Evolutionary conservation across 2,888 invertebrate species (phyloP).

Genomic region (Portevinia maculata): DNA sequence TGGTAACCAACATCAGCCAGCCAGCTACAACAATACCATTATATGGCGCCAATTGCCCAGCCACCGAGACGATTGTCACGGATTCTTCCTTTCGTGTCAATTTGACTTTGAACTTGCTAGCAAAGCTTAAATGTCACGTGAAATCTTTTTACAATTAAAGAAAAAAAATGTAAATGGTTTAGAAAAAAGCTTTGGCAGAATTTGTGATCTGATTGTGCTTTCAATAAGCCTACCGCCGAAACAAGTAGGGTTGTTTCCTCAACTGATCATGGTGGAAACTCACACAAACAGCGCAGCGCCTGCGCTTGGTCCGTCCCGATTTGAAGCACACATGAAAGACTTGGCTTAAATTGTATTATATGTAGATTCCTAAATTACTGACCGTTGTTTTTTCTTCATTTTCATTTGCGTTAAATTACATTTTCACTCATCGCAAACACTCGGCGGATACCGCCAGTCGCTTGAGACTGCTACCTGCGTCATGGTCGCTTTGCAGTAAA

Average conservation of each 20-base stretch:
- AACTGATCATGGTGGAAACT: constrained; percentile 36
- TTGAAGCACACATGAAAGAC: constrained; percentile 62
- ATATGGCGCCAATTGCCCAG: constrained; percentile 58
- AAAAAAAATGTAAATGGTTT: constrained; percentile 3
- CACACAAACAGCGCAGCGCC: constrained; percentile 54
- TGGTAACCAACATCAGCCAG: not conserved
- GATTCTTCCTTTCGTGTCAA: constrained; percentile 44
- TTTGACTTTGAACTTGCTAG: constrained; percentile 67
- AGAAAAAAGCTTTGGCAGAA: constrained; percentile 36
- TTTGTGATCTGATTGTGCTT: constrained; percentile 21
- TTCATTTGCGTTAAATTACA: constrained; percentile 22
- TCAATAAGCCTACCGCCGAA: constrained; percentile 6
- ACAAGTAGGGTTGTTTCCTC: constrained; percentile 40
- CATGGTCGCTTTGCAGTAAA: constrained; percentile 47
- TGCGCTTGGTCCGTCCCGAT: constrained; percentile 57
- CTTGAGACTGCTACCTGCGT: constrained; percentile 70
- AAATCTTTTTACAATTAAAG: constrained; percentile 39
- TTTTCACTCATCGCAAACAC: constrained; percentile 49
- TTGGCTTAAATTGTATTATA: constrained; percentile 68
- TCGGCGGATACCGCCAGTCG: constrained; percentile 23
- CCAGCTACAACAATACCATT: constrained; percentile 9
- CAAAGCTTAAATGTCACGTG: constrained; percentile 71
- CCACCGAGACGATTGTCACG: constrained; percentile 42
- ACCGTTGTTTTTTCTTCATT: constrained; percentile 21
- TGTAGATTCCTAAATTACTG: constrained; percentile 70